phyloP scores from a whole-genome alignment of 2,113 vertebrate genomes.

The Theristicus caerulescens region DNA sequence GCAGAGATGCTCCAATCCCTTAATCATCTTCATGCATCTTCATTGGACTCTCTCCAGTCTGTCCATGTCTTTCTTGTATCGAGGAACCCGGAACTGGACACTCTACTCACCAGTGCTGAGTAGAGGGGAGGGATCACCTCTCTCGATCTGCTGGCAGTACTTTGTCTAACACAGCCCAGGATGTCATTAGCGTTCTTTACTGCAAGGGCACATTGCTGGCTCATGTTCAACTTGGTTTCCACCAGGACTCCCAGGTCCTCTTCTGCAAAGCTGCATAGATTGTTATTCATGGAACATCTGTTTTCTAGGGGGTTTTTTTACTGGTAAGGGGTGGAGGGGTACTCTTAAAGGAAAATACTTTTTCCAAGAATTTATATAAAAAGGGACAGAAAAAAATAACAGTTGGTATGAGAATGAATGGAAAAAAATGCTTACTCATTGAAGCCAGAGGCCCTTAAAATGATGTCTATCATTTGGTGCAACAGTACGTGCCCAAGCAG shows the following conservation, averaged over 20 bases:
- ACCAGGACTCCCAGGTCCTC: background rate
- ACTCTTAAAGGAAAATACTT: background rate
- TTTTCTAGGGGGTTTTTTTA: background rate
- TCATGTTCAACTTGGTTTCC: background rate
- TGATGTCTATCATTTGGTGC: background rate
- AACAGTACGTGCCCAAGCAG: background rate
- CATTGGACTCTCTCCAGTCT: background rate
- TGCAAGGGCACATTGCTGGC: background rate
- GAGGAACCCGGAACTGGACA: accelerated
- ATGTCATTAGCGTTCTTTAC: background rate
- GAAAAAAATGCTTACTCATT: background rate
- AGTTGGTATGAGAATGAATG: background rate
- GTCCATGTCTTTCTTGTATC: background rate
- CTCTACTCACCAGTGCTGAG: background rate
- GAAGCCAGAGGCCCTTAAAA: background rate
- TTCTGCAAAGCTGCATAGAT: background rate
- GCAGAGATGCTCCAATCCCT: background rate
- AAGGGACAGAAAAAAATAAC: background rate
- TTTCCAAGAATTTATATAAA: background rate
- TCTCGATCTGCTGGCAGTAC: background rate
- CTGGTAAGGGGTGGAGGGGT: background rate
- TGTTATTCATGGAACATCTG: background rate
- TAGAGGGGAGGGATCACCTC: background rate
- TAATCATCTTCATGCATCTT: background rate
- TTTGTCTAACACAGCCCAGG: background rate